Percentiles rank a stretch among this genome's conserved stretches.
phyloP scores from a whole-genome alignment of 2,113 vertebrate genomes.

The Nerophis lumbriciformis region DNA sequence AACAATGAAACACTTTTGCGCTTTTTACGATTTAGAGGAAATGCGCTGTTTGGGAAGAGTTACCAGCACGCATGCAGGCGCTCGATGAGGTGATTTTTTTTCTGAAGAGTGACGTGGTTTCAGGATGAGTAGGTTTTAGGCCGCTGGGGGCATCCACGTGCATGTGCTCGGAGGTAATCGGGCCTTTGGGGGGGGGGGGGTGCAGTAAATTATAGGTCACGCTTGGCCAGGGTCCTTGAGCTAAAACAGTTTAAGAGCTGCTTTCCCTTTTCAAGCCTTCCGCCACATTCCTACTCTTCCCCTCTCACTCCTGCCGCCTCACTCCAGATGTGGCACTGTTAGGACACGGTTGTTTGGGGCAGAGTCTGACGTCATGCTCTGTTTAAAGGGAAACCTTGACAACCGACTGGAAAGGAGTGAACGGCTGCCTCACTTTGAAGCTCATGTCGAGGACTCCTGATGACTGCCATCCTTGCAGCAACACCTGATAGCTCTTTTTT shows the following conservation, averaged over 20 bases:
- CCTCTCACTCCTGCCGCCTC: slow-evolving; percentile 36
- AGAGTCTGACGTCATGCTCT: slow-evolving; percentile 69
- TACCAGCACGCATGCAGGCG: neutral
- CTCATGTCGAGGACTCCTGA: slow-evolving; percentile 38
- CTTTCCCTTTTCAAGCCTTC: slow-evolving; percentile 60
- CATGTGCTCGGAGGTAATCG: slow-evolving; percentile 31
- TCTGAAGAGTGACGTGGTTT: neutral
- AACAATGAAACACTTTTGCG: slow-evolving; percentile 16
- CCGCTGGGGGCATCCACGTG: slow-evolving; percentile 10
- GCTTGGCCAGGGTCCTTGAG: slow-evolving; percentile 55
- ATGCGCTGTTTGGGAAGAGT: neutral
- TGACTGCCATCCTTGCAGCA: slow-evolving; percentile 46
- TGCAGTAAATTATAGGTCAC: slow-evolving; percentile 61
- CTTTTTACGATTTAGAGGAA: slow-evolving; percentile 11
- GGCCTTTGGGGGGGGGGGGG: slow-evolving; percentile 21
- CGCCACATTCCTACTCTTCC: slow-evolving; percentile 59
- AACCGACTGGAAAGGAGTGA: slow-evolving; percentile 50
- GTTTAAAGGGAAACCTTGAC: slow-evolving; percentile 66
- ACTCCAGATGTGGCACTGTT: slow-evolving; percentile 74
- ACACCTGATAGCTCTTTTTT: slow-evolving; percentile 40
- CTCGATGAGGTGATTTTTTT: slow-evolving; percentile 1
- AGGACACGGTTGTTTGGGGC: slow-evolving; percentile 59
- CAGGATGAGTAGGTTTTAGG: neutral
- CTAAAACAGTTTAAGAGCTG: slow-evolving; percentile 57
- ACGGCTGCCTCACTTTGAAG: slow-evolving; percentile 57